phyloP scores from a whole-genome alignment of 2,797 vertebrate genomes.

The Austrolebias charrua region DNA sequence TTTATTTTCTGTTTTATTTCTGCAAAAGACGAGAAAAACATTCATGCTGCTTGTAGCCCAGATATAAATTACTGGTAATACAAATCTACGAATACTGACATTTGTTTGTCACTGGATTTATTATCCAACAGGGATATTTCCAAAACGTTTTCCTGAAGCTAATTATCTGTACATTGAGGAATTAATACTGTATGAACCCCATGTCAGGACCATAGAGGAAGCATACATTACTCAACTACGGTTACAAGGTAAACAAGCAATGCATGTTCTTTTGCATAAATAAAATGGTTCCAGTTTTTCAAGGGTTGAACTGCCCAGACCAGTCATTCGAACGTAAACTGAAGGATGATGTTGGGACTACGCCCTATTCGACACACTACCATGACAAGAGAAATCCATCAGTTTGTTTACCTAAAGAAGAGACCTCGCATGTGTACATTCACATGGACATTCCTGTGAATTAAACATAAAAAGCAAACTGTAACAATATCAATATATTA shows the following conservation, averaged over 20 bases:
- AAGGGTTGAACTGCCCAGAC: slow-evolving; percentile 34
- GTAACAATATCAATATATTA: too few relatives aligned
- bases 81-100: too few relatives aligned
- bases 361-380: slow-evolving; percentile 2
- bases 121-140: too few relatives aligned
- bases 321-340: slow-evolving; percentile 23
- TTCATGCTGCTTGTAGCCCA: too few relatives aligned
- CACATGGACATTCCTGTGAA: neutral
- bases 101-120: too few relatives aligned
- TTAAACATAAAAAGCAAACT: too few relatives aligned
- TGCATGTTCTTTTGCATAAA: neutral
- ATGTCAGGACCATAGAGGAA: neutral
- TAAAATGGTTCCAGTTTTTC: slow-evolving; percentile 35
- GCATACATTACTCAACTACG: neutral
- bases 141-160: neutral
- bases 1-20: too few relatives aligned
- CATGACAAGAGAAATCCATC: neutral
- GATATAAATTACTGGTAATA: too few relatives aligned
- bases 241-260: slow-evolving; percentile 2
- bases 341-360: slow-evolving; percentile 18
- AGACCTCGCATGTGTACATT: neutral
- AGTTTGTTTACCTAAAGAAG: neutral
- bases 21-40: too few relatives aligned
- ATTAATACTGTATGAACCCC: neutral
- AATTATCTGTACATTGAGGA: neutral